Conservation (phyloP, 2,113 vertebrate genomes). For the human (Homo sapiens) region GRCh38 chrX:105737501-105738000, state of each 20-base stretch:
- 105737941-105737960: not conserved
- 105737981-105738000: not conserved
- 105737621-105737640: conserved; percentile 53
- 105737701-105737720: conserved; percentile 29
- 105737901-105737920: not conserved
- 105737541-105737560: conserved; percentile 62
- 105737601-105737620: conserved; percentile 11
- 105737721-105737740: conserved; percentile 24
- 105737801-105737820: conserved; percentile 30
- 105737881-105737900: not conserved
- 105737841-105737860: not conserved
- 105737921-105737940: conserved; percentile 13
- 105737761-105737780: conserved; percentile 21
- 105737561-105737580: conserved; percentile 72
- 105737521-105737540: conserved; percentile 63
- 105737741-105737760: conserved; percentile 35
- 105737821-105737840: not conserved
- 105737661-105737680: conserved; percentile 49
- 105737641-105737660: conserved; percentile 49
- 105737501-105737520: conserved; percentile 67
- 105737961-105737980: conserved; percentile 22
- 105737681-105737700: conserved; percentile 63
- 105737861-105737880: not conserved
- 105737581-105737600: conserved; percentile 67
- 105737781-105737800: conserved; percentile 5